Percentiles rank a stretch among this genome's conserved stretches.
phyloP scores from a whole-genome alignment of 1,140 invertebrate genomes.

The Cepaea nemoralis region DNA sequence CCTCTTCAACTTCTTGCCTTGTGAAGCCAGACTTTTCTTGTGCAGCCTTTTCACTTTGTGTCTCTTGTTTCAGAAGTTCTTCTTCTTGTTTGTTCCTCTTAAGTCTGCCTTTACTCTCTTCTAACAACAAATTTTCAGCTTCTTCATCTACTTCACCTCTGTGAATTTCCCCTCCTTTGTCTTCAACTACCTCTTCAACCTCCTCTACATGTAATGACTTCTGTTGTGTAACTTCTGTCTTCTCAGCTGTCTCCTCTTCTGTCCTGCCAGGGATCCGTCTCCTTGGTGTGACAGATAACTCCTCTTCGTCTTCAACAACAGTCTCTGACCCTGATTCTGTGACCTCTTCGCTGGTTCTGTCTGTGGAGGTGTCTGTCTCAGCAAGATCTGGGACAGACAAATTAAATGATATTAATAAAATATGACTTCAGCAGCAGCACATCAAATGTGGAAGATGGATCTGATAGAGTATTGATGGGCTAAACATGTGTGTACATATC shows the following conservation, averaged over 20 bases:
- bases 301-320: not conserved
- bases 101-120: not conserved
- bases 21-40: not conserved
- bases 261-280: not conserved
- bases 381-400: not conserved
- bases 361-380: conserved; percentile 20
- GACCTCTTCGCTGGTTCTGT: not conserved
- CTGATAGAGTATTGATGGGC: too few relatives aligned
- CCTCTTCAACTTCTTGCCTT: conserved; percentile 5
- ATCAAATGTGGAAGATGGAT: too few relatives aligned
- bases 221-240: not conserved
- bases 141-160: conserved; percentile 12
- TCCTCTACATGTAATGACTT: not conserved
- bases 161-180: not conserved
- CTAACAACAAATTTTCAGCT: conserved; percentile 1
- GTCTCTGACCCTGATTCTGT: conserved; percentile 23
- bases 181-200: not conserved
- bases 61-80: not conserved
- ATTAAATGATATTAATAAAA: too few relatives aligned
- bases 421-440: too few relatives aligned
- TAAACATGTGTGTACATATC: too few relatives aligned
- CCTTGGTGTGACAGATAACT: not conserved
- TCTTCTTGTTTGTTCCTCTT: conserved; percentile 14
- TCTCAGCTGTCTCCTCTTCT: not conserved
- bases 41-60: not conserved